Percentiles rank a stretch among this genome's conserved stretches.
phyloP scores from a whole-genome alignment of 2,797 vertebrate species.

The Euphonia xanthogaster region DNA sequence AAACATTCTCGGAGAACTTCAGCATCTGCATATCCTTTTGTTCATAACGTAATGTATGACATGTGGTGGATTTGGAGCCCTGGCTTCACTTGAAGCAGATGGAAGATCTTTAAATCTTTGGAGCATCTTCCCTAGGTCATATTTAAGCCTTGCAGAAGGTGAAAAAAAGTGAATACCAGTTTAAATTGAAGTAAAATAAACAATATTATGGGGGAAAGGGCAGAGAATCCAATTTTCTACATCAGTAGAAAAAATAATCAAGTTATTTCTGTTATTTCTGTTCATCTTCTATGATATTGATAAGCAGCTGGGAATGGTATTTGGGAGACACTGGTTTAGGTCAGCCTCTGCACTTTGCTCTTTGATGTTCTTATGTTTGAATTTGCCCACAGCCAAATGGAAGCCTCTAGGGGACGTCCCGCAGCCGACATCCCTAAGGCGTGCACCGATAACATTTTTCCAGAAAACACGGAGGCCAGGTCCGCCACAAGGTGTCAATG shows the following conservation, averaged over 20 bases:
- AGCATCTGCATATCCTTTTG: slow-evolving; percentile 16
- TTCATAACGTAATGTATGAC: not conserved
- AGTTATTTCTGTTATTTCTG: not conserved
- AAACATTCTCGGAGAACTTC: slow-evolving; percentile 22
- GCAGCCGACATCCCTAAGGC: not conserved
- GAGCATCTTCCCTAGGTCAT: not conserved
- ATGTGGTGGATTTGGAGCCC: not conserved
- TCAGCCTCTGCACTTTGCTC: not conserved
- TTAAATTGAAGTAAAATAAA: not conserved
- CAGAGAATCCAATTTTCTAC: not conserved
- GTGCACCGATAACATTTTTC: rapidly evolving
- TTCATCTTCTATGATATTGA: not conserved
- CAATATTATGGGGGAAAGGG: not conserved
- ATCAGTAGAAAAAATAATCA: not conserved
- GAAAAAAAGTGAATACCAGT: not conserved
- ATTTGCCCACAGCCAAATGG: not conserved
- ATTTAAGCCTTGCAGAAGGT: not conserved
- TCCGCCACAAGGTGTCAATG: slow-evolving; percentile 33
- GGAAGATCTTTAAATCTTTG: not conserved
- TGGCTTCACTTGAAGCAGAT: not conserved
- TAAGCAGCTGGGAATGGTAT: not conserved
- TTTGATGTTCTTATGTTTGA: not conserved
- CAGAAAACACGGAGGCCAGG: rapidly evolving
- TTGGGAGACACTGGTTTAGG: not conserved
- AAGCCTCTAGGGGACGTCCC: not conserved